Evolutionary conservation across 2,888 invertebrate species (phyloP).

Genomic region (Andrena haemorrhoa): DNA sequence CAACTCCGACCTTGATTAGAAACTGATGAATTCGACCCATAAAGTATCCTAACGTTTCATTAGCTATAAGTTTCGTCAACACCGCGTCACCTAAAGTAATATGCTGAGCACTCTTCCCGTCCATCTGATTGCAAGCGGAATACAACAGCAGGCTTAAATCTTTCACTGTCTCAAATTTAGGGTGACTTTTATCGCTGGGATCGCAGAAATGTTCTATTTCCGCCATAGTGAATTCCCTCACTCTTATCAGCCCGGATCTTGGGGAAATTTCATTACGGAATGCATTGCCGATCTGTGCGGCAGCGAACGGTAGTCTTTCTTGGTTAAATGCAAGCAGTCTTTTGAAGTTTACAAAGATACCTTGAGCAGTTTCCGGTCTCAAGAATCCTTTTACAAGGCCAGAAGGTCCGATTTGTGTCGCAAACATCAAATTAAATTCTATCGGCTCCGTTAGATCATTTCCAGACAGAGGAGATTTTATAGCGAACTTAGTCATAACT

Average conservation of each 20-base stretch:
- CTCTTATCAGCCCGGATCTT: constrained; percentile 96
- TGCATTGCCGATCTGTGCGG: constrained; percentile 99
- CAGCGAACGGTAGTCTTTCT: constrained; percentile 98
- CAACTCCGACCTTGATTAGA: constrained; percentile 94
- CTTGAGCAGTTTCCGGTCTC: constrained; percentile 99
- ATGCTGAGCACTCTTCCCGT: constrained; percentile 94
- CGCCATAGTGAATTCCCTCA: constrained; percentile 99
- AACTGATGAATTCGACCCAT: constrained; percentile 98
- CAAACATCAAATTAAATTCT: constrained; percentile 99
- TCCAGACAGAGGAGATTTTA: constrained; percentile 97
- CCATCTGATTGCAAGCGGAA: constrained; percentile 99
- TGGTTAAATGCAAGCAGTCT: constrained; percentile 98
- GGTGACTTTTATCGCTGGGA: constrained; percentile 93
- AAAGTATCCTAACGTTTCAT: constrained; percentile 99
- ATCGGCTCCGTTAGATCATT: constrained; percentile 98
- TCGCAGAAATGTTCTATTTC: constrained; percentile 99
- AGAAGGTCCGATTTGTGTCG: constrained; percentile 98
- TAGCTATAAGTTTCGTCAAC: constrained; percentile 93
- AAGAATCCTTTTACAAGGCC: constrained; percentile 97
- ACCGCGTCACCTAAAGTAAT: constrained; percentile 96
- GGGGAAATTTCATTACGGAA: constrained; percentile 99
- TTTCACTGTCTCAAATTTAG: constrained; percentile 93
- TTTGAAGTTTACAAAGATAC: constrained; percentile 99
- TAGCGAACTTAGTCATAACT: constrained; percentile 93
- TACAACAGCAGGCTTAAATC: constrained; percentile 93